Evolutionary conservation across 1,140 invertebrate genomes (phyloP).

Genomic region (Drosophila guanche): DNA sequence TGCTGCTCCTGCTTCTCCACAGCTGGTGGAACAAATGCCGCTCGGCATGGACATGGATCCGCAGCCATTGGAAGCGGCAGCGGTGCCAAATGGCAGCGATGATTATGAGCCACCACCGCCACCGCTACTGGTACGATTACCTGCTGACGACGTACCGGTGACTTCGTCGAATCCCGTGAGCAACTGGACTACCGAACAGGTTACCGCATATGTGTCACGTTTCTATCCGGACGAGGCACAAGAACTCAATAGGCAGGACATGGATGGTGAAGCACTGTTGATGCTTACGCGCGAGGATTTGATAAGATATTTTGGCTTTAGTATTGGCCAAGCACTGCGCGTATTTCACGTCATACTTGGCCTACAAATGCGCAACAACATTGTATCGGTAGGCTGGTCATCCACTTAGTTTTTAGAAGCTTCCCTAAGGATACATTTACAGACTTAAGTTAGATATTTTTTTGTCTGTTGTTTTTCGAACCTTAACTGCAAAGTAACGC

Average conservation of each 20-base stretch:
- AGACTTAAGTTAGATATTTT: too few relatives aligned
- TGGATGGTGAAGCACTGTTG: constrained; percentile 73
- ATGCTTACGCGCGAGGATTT: constrained; percentile 73
- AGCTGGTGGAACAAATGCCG: too few relatives aligned
- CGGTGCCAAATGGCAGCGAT: too few relatives aligned
- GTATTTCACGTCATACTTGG: constrained; percentile 64
- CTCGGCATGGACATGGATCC: too few relatives aligned
- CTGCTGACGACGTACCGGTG: too few relatives aligned
- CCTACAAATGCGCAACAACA: constrained; percentile 56
- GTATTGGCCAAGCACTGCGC: constrained; percentile 73
- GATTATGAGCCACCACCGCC: background rate
- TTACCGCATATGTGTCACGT: constrained; percentile 50
- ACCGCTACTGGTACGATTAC: too few relatives aligned
- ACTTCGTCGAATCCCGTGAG: constrained; percentile 13
- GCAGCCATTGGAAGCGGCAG: too few relatives aligned
- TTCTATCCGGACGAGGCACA: constrained; percentile 67
- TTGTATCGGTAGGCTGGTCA: constrained; percentile 50
- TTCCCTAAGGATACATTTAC: constrained; percentile 13
- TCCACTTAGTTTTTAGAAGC: constrained; percentile 9
- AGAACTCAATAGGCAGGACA: constrained; percentile 68
- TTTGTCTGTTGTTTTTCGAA: too few relatives aligned
- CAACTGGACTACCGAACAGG: constrained; percentile 69
- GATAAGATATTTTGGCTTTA: constrained; percentile 67
- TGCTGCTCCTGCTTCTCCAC: too few relatives aligned
- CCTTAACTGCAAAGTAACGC: too few relatives aligned